Evolutionary conservation across 2,888 invertebrate species (phyloP), one percentile per base, ranked within the genome.

Genomic region (Choristoneura rosaceana): DNA sequence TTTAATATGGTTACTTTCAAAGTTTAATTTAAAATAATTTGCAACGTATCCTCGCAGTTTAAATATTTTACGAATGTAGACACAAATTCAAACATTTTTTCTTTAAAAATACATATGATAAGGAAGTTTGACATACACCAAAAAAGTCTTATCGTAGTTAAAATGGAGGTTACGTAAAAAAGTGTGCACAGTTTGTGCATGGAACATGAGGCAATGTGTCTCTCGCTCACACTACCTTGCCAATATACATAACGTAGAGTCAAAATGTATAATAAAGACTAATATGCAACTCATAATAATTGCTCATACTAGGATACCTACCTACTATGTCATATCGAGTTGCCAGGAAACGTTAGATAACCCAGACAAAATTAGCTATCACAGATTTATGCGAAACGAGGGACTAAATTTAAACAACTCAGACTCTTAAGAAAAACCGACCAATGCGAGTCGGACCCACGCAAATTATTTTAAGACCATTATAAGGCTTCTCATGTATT

Each of bases 281-380:
- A 7, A 38, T 34, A 34, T 38, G 7, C 7, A 7, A 43, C 47
- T 47, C 14, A 34, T 41, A 61, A 17, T 15, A 17, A 38, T 15
- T 61, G 10, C 41, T 17, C 41, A 47, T 14, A 61, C 17, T 63
- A 63, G 33, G 47, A 63, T 63, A 63, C 63, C 63, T 63, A 63
- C 63, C 63, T 63, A 47, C 63, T 45, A 43, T 63, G 67, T 59
- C 67, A 60, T 85, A 85, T 86, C 84, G 79, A 78, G 77, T 80
- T 77, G 76, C 76, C 82, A 81, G 84, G 82, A 82, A 84, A 74
- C 76, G 59, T 9, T 66, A 80, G 86, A 87, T 89, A 88, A 87
- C 82, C 80, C 80, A 75, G 80, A 80, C 83, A 80, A 74, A 77
- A 76, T 65, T 55, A 69, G 69, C 52, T 74, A 71, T 77, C 76